Percentiles rank a stretch among this genome's conserved stretches.
phyloP scores from a whole-genome alignment of 2,888 invertebrate species.

The Linyphia triangularis region DNA sequence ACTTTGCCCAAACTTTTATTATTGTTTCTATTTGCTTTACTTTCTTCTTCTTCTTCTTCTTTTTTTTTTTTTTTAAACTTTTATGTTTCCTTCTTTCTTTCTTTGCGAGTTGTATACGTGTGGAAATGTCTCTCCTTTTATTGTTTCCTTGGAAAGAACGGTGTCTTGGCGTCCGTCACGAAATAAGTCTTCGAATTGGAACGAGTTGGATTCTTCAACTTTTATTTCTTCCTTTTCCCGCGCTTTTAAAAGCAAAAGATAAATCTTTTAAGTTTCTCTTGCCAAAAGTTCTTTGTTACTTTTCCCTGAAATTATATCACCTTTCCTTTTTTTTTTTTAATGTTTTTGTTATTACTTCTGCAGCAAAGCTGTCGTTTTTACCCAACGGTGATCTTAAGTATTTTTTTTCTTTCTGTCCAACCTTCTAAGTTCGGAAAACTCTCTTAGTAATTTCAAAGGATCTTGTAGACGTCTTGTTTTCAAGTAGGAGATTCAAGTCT shows the following conservation, averaged over 20 bases:
- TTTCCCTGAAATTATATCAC: slow-evolving; percentile 63
- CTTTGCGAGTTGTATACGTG: slow-evolving; percentile 38
- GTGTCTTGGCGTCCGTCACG: not conserved
- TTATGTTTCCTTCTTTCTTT: too few species aligned
- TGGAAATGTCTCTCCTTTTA: slow-evolving; percentile 47
- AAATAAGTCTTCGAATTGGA: slow-evolving; percentile 44
- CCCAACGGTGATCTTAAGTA: not conserved
- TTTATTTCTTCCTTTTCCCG: slow-evolving; percentile 22
- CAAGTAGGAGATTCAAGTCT: not conserved
- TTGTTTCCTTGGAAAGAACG: slow-evolving; percentile 35
- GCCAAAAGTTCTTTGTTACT: slow-evolving; percentile 57
- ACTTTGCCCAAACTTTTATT: slow-evolving; percentile 38
- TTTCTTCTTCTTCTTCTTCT: not conserved
- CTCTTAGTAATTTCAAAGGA: slow-evolving; percentile 27
- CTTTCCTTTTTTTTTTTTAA: not conserved
- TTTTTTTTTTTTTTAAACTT: slow-evolving; percentile 6
- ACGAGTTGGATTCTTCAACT: slow-evolving; percentile 41
- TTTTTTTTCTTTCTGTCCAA: not conserved
- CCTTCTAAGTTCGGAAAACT: not conserved
- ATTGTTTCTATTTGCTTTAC: slow-evolving; percentile 15
- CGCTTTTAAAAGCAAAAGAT: slow-evolving; percentile 41
- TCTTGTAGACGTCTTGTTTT: not conserved
- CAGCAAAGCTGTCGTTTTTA: not conserved
- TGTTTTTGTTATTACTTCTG: not conserved
- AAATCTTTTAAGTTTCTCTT: slow-evolving; percentile 59